Evolutionary conservation across 2,113 vertebrate genomes (phyloP), one percentile per base, ranked within the genome.

Genomic region (Zosterops pallidus): DNA sequence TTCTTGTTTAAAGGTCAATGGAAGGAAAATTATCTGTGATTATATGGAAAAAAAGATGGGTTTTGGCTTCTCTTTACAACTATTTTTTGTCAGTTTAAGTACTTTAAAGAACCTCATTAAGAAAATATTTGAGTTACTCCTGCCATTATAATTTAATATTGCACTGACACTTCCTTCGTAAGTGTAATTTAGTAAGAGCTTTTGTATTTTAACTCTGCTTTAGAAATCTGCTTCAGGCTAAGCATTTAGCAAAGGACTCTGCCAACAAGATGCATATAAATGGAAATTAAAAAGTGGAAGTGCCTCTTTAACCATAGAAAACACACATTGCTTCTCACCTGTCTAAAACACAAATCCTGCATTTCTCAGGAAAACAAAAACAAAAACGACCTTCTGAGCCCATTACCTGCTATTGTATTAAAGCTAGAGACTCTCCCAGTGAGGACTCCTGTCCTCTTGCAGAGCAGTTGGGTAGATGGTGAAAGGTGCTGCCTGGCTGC

Each of bases 71-170:
- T 41, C 49, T 78, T 89, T 82, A 29, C 23, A 77, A 31, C 7
- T 20, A 2, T 17, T 81, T 64, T 84, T 90, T 91, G 19, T 42
- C 46, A 87, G 7, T 42, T 76, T 59, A 79, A 79, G 28, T 47
- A 57, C 20, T 83, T 95, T 59, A 53, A 94, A 84, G 53, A 90
- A 6, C 33, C 28, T 89, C 37, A 55, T 95, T 94, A 88, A 76
- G 62, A 72, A 69, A 55, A 78, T 84, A 41, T 19, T 83, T 4
- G 49, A 62, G 14, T 79, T 72, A 77, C 16, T 83, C n/a, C 46
- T 86, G 31, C 23, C 46, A 57, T 60, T 94, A 57, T 92, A 76
- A 86, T 65, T 86, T 84, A 68, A 77, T 57, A 75, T 26, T 83
- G 10, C 15, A 47, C 11, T 86, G 77, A 71, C n/a, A 41, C 20